A percentile compares a stretch with the other conserved stretches of the same genome.
Evolutionary conservation across 1,140 invertebrate genomes (phyloP).

Genomic region (Elymnias hypermnestra): DNA sequence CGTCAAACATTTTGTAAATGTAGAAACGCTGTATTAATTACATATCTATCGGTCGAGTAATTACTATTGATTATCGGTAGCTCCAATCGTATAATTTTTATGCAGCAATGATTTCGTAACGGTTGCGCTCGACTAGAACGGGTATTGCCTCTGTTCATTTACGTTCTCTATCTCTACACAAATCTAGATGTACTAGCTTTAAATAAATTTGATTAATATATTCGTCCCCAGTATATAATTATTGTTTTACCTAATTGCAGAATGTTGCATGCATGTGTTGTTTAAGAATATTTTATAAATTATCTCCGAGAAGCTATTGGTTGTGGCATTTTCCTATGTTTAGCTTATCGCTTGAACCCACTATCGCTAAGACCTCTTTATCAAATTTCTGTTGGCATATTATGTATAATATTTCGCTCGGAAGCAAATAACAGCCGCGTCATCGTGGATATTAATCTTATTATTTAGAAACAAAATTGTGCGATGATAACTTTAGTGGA

Average conservation of each 20-base stretch:
- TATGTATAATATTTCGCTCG: conserved; percentile 35
- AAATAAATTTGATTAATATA: not conserved
- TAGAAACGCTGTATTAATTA: too few relatives aligned
- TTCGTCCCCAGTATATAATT: not conserved
- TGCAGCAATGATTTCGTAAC: conserved; percentile 72
- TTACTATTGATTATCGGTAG: conserved; percentile 35
- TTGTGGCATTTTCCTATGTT: conserved; percentile 64
- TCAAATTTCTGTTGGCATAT: conserved; percentile 46
- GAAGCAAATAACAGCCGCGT: conserved; percentile 48
- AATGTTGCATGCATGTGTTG: too few relatives aligned
- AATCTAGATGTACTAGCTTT: not conserved
- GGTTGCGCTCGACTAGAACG: conserved; percentile 71
- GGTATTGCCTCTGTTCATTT: conserved; percentile 51
- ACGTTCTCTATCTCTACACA: conserved; percentile 12
- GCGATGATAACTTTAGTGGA: conserved; percentile 46
- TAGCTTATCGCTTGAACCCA: conserved; percentile 66
- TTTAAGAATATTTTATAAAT: too few relatives aligned
- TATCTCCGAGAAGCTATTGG: conserved; percentile 13
- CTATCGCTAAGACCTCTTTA: conserved; percentile 65
- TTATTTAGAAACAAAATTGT: conserved; percentile 38
- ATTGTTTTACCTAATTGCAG: too few relatives aligned
- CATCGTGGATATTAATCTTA: conserved; percentile 42
- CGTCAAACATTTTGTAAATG: too few relatives aligned
- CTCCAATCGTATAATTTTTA: conserved; percentile 59
- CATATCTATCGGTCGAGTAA: conserved; percentile 12